These are phyloP conservation scores for Beris morrisii DNA, from an alignment of 2,888 invertebrate genomes.

Conservation along the genomic window DNA sequence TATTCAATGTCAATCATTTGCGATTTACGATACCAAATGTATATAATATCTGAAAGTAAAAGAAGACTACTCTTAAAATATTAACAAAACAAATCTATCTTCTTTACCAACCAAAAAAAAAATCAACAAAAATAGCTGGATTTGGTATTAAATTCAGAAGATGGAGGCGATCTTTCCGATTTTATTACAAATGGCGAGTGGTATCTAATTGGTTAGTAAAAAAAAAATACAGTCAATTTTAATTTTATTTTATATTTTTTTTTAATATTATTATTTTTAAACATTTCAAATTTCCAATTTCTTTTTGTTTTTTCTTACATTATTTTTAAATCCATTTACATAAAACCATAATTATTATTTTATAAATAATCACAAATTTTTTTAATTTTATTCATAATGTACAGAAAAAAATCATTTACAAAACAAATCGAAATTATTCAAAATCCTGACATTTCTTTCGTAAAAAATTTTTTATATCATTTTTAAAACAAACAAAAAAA, in stretches of 20 bases:
- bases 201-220: constrained; percentile 93
- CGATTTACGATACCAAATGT: constrained; percentile 34
- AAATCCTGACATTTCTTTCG: not conserved
- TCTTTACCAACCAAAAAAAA: constrained; percentile 37
- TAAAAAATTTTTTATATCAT: constrained; percentile 33
- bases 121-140: constrained; percentile 72
- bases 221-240: constrained; percentile 3
- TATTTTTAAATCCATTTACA: not conserved
- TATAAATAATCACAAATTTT: not conserved
- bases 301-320: no score
- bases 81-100: constrained; percentile 26
- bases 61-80: constrained; percentile 3
- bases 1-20: constrained; percentile 25
- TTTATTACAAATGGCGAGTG: constrained; percentile 99
- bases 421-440: not conserved
- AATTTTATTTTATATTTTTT: not conserved
- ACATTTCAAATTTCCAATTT: not conserved
- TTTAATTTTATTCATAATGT: not conserved
- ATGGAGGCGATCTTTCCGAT: constrained; percentile 92
- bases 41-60: constrained; percentile 34
- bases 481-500: constrained; percentile 43
- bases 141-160: constrained; percentile 90
- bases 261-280: not conserved
- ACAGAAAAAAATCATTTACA: not conserved
- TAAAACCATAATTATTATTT: not conserved